Conservation (phyloP, 2,888 invertebrate genomes). For the Hetaerina titia region DNA sequence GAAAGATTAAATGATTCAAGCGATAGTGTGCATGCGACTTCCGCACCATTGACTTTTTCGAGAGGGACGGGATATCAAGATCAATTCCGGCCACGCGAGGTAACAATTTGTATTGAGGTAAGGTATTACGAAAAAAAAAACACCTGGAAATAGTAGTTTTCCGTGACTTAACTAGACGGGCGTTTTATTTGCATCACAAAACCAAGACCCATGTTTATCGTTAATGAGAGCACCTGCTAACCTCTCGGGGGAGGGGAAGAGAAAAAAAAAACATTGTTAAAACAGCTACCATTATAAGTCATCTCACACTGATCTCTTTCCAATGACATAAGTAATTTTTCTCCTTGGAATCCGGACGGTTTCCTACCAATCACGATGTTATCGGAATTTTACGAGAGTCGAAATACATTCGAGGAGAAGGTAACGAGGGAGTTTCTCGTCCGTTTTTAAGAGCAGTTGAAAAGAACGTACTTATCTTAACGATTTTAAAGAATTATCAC, state of each 20-base stretch:
- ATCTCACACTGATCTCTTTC: not conserved
- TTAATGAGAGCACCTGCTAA: not conserved
- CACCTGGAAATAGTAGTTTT: not conserved
- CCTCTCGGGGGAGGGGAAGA: not conserved
- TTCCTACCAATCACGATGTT: not conserved
- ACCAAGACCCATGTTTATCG: not conserved
- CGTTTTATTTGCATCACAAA: not conserved
- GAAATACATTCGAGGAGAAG: not conserved
- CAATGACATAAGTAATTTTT: not conserved
- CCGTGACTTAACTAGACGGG: not conserved
- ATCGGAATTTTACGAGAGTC: not conserved
- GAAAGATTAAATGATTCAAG: not conserved
- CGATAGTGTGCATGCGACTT: not conserved
- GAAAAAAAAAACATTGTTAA: not conserved
- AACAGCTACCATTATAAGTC: not conserved
- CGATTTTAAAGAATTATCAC: not conserved
- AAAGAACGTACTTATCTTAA: not conserved
- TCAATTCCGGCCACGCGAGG: not conserved
- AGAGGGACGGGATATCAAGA: not conserved
- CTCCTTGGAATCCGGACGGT: not conserved
- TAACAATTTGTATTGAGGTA: not conserved
- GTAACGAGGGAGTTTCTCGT: not conserved
- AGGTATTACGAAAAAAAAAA: not conserved
- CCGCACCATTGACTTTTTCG: slow-evolving; percentile 10
- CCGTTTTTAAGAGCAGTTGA: not conserved